Percentiles rank a stretch among this genome's conserved stretches.
Conservation (phyloP, 2,888 invertebrate species). For the Molorchus minor region DNA sequence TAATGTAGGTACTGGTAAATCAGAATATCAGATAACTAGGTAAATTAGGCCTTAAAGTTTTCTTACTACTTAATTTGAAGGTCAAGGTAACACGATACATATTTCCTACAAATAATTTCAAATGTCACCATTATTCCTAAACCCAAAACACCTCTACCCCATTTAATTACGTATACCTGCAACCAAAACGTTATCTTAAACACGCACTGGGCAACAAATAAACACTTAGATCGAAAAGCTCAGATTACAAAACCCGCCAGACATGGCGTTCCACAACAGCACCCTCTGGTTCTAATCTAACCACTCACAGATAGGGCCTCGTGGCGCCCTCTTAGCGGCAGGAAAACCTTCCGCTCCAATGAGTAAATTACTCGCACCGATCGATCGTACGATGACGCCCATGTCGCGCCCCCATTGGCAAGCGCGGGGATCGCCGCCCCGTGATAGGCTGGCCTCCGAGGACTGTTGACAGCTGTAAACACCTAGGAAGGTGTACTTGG, state of each 20-base stretch:
- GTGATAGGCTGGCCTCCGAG: constrained; percentile 40
- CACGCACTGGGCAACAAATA: constrained; percentile 12
- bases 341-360: constrained; percentile 60
- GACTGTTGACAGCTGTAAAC: constrained; percentile 57
- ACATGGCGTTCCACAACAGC: constrained; percentile 39
- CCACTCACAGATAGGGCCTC: constrained; percentile 44
- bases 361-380: constrained; percentile 53
- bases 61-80: background rate
- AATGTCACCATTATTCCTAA: background rate
- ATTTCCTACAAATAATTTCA: background rate
- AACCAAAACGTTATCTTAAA: constrained; percentile 11
- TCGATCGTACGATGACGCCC: constrained; percentile 52
- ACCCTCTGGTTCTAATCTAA: constrained; percentile 45
- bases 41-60: too few relatives aligned
- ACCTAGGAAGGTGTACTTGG: constrained; percentile 59
- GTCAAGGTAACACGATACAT: constrained; percentile 5
- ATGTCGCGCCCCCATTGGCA: constrained; percentile 42
- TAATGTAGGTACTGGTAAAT: too few relatives aligned
- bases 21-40: too few relatives aligned
- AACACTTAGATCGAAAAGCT: constrained; percentile 29
- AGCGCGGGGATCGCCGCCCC: constrained; percentile 21
- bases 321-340: constrained; percentile 62
- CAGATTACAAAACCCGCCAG: constrained; percentile 31
- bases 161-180: constrained; percentile 8
- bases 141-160: background rate